Conservation (phyloP, 2,113 vertebrate genomes). For the Cinclus cinclus region DNA sequence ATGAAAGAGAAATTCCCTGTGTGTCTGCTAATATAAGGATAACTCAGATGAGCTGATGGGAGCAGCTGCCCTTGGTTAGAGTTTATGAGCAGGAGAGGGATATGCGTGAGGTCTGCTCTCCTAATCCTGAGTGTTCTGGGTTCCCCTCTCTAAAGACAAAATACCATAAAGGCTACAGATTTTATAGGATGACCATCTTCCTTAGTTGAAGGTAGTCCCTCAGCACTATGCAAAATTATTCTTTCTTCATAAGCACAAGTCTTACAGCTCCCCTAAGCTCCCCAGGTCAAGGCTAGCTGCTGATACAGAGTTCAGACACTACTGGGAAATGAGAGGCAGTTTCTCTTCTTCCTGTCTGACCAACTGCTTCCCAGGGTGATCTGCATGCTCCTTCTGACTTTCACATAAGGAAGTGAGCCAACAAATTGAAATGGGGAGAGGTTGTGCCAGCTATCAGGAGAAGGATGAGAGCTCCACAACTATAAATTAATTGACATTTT, state of each 20-base stretch:
- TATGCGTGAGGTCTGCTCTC: not conserved
- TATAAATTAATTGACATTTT: constrained; percentile 48
- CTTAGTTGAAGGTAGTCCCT: not conserved
- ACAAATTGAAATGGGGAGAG: not conserved
- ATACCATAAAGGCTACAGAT: not conserved
- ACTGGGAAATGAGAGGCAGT: not conserved
- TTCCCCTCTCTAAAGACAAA: not conserved
- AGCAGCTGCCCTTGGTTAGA: not conserved
- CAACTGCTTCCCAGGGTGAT: not conserved
- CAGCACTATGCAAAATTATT: not conserved
- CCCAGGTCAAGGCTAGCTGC: not conserved
- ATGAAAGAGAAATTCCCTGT: not conserved
- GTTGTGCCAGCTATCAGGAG: not conserved
- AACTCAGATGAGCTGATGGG: not conserved
- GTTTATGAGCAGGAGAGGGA: not conserved
- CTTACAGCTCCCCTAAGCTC: constrained; percentile 3
- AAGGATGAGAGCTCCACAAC: constrained; percentile 22
- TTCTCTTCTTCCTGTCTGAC: not conserved
- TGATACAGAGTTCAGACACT: not conserved
- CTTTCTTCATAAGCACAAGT: not conserved
- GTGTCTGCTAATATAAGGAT: not conserved
- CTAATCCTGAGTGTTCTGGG: not conserved
- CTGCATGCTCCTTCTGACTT: not conserved
- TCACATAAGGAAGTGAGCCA: not conserved
- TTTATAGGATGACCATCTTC: constrained; percentile 10